Percentiles rank a stretch among this genome's conserved stretches.
Conservation (phyloP, 1,140 invertebrate species). For the Eueides isabella region DNA sequence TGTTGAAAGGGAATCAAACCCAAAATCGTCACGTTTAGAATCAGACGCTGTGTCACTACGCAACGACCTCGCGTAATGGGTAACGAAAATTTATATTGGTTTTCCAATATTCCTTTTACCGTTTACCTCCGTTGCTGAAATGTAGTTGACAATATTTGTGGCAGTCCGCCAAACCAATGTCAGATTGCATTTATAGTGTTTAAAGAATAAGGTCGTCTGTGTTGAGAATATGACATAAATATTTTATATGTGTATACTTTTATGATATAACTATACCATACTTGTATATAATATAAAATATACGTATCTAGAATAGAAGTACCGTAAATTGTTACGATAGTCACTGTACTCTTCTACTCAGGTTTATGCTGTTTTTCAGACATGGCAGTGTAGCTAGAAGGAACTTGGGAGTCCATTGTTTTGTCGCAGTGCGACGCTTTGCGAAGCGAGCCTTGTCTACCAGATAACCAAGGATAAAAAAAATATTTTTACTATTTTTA, state of each 20-base stretch:
- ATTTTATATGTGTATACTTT: not conserved
- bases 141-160: not conserved
- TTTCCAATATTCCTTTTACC: not conserved
- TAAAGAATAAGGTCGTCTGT: not conserved
- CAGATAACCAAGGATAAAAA: too few relatives aligned
- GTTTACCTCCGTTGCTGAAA: not conserved
- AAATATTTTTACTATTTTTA: too few relatives aligned
- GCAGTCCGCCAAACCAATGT: conserved; percentile 2
- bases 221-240: not conserved
- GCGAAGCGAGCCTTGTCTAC: too few relatives aligned
- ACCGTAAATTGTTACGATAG: too few relatives aligned
- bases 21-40: not conserved
- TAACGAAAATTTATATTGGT: not conserved
- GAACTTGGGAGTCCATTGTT: too few relatives aligned
- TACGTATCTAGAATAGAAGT: too few relatives aligned
- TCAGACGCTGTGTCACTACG: not conserved
- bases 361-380: too few relatives aligned
- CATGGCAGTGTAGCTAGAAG: too few relatives aligned
- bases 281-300: too few relatives aligned
- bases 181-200: not conserved
- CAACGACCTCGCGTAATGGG: not conserved
- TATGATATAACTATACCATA: too few relatives aligned
- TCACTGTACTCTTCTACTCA: too few relatives aligned
- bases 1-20: not conserved
- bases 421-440: too few relatives aligned